Conservation (phyloP, 2,113 vertebrate genomes). For the Myotis yumanensis region DNA sequence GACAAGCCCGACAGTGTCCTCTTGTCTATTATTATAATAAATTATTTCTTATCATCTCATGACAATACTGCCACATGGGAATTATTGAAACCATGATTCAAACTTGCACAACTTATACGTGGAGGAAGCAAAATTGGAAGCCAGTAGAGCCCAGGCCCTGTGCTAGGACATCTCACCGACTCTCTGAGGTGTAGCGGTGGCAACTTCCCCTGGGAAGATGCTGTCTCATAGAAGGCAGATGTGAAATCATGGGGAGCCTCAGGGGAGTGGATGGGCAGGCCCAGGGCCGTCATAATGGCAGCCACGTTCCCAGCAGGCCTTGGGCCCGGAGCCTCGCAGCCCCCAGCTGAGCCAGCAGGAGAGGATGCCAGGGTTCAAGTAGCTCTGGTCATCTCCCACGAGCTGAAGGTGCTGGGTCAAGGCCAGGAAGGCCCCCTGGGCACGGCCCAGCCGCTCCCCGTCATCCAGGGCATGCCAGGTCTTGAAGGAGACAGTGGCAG, state of each 20-base stretch:
- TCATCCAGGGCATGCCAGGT: conserved; percentile 74
- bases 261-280: conserved; percentile 21
- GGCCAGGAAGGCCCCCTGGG: conserved; percentile 66
- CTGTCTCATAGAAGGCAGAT: background rate
- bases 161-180: background rate
- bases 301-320: conserved; percentile 77
- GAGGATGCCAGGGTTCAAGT: conserved; percentile 56
- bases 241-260: background rate
- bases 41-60: background rate
- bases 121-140: background rate
- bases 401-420: conserved; percentile 79
- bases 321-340: conserved; percentile 66
- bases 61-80: background rate
- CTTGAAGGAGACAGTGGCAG: conserved; percentile 56
- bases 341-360: conserved; percentile 68
- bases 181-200: background rate
- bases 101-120: background rate
- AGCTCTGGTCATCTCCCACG: conserved; percentile 71
- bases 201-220: background rate
- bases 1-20: conserved; percentile 44
- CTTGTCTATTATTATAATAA: too few relatives aligned
- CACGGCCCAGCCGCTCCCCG: conserved; percentile 42
- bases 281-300: conserved; percentile 69
- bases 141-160: background rate
- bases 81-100: background rate